Conservation (phyloP, 2,797 vertebrate genomes). For the Pristis pectinata region DNA sequence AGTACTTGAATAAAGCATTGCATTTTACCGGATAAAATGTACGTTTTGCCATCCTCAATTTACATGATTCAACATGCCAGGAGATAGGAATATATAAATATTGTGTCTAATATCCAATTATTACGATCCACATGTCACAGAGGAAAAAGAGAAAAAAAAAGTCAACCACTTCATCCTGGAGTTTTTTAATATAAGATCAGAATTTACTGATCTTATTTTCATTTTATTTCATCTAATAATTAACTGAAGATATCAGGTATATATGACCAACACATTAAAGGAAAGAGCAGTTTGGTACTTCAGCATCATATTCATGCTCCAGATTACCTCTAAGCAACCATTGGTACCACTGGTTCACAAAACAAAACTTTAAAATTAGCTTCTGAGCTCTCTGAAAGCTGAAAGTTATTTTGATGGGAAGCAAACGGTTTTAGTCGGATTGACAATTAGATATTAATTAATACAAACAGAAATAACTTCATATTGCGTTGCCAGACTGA, state of each 20-base stretch:
- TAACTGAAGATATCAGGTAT: background rate
- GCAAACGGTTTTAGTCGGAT: constrained; percentile 18
- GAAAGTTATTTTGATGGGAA: background rate
- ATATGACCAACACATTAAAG: background rate
- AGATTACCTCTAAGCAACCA: background rate
- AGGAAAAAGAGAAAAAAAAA: too few relatives aligned
- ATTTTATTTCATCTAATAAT: background rate
- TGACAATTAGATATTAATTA: background rate
- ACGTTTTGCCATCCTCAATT: too few relatives aligned
- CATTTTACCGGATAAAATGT: too few relatives aligned
- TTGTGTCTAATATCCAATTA: too few relatives aligned
- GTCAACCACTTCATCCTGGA: too few relatives aligned
- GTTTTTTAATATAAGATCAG: too few relatives aligned
- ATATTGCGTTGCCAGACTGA: background rate
- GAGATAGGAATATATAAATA: too few relatives aligned
- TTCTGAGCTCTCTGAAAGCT: background rate
- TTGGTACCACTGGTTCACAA: background rate
- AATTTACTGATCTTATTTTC: too few relatives aligned
- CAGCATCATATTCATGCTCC: background rate
- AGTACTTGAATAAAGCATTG: too few relatives aligned
- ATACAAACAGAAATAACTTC: background rate
- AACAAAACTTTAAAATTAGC: background rate
- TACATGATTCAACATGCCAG: too few relatives aligned
- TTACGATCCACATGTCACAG: too few relatives aligned
- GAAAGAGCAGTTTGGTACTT: background rate